Evolutionary conservation across 2,888 invertebrate species (phyloP), one percentile per base, ranked within the genome.

Genomic region (Atrina japonica): DNA sequence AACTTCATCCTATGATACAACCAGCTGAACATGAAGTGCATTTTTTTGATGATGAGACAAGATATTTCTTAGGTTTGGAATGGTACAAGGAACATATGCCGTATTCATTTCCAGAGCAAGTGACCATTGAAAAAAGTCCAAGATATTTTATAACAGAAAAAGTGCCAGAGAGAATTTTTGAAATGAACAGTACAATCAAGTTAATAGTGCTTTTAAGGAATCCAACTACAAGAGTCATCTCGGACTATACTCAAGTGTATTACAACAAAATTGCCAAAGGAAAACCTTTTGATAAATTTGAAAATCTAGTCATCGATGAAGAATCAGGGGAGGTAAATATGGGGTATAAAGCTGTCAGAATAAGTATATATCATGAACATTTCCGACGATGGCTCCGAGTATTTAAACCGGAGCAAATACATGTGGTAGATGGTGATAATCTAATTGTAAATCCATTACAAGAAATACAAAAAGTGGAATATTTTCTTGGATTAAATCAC

Each of bases 41-140:
- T 91, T 99, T 98, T 92, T 99, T 99, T 92, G 98, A 99, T 92
- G 94, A 97, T 64, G 90, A 91, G 65, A 83, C 86, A 85, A 97
- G 97, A 90, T 99, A 97, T 91, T 93, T 94, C 64, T 93, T 94
- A 77, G 99, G 99, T 0, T 92, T 97, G 71, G 97, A 98, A 74
- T 99, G 98, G 98, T 99, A 99, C 75, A 76, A 86, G 25, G 83
- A 86, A 50, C 96, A 96, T 90, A 98, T 98, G 97, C 98, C 98
- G 14, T 94, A 95, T 86, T 96, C 97, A 1, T 96, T 95, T 91
- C 94, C 94, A 76, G 96, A 96, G 50, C 97, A 98, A 91, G 95
- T 98, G 81, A 97, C 97, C 66, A 96, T 98, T 83, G 99, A 99
- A 91, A 99, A 99, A 92, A 98, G 97, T 84, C 99, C 99, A 5